These are phyloP conservation scores for Phaonia tiefii DNA, from an alignment of 2,888 invertebrate genomes.

Conservation along the genomic window DNA sequence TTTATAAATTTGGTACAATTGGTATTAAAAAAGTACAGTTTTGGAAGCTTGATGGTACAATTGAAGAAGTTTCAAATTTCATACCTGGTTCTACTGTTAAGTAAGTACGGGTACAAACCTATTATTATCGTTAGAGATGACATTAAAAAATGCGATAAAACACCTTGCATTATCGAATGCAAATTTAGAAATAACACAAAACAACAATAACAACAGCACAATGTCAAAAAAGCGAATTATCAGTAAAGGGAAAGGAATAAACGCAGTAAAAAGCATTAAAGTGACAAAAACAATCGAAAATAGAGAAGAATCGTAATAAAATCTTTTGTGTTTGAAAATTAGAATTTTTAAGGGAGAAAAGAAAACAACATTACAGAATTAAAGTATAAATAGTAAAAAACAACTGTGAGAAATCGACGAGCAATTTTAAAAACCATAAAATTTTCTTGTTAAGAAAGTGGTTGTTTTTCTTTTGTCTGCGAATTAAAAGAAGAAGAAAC, in stretches of 20 bases:
- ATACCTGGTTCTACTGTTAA: no score
- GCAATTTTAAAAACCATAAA: neutral
- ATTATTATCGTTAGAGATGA: neutral
- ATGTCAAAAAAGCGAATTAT: slow-evolving; percentile 46
- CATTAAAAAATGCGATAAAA: no score
- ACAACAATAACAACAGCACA: slow-evolving; percentile 21
- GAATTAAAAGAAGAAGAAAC: neutral
- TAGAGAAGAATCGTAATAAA: neutral
- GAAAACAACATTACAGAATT: slow-evolving; percentile 3
- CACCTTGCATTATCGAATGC: neutral
- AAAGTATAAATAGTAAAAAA: slow-evolving; percentile 9
- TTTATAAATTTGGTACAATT: no score
- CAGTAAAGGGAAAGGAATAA: slow-evolving; percentile 23
- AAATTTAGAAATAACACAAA: neutral
- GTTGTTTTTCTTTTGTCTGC: slow-evolving; percentile 22
- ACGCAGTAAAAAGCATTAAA: slow-evolving; percentile 38
- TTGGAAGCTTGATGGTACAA: no score
- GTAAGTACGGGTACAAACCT: no score
- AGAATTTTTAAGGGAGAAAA: neutral
- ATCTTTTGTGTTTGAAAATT: slow-evolving; percentile 4
- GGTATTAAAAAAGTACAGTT: no score
- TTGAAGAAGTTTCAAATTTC: no score
- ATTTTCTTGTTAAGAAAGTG: slow-evolving; percentile 39
- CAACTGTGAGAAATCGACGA: neutral
- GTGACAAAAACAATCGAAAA: slow-evolving; percentile 58